Evolutionary conservation across 92 coral and sea anemone genomes (phyloP).

Genomic region (Palythoa caribaeorum): DNA sequence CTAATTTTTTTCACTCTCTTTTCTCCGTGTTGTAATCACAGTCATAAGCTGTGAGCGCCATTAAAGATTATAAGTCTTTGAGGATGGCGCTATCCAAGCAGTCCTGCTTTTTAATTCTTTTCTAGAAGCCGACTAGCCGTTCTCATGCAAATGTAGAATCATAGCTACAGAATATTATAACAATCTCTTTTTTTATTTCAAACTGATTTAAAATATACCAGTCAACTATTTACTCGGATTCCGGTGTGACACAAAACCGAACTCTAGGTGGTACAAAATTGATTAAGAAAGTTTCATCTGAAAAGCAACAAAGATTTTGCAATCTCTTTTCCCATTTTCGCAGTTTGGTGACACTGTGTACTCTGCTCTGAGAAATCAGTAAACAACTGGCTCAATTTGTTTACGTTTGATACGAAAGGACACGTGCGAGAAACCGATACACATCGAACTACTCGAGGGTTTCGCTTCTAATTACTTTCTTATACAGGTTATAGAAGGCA

Average conservation of each 20-base stretch:
- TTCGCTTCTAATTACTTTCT: constrained; percentile 29
- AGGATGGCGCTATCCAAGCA: neutral
- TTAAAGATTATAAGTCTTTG: constrained; percentile 33
- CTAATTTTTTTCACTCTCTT: constrained; percentile 37
- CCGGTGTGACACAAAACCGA: constrained; percentile 35
- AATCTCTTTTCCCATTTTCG: constrained; percentile 17
- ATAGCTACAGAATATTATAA: constrained; percentile 19
- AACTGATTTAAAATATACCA: constrained; percentile 32
- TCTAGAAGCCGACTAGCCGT: constrained; percentile 40
- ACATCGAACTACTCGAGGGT: constrained; percentile 21
- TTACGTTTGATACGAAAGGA: constrained; percentile 26
- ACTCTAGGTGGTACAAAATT: constrained; percentile 45
- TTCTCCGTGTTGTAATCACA: constrained; percentile 27
- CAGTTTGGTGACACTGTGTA: constrained; percentile 45
- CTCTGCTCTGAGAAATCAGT: constrained; percentile 18
- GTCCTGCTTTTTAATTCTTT: constrained; percentile 11
- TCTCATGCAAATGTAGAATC: constrained; percentile 31
- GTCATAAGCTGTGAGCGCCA: constrained; percentile 30
- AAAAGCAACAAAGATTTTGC: constrained; percentile 22
- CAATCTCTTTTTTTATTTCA: constrained; percentile 23
- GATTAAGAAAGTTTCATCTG: constrained; percentile 37
- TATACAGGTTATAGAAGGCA: constrained; percentile 37
- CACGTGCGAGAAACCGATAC: constrained; percentile 39
- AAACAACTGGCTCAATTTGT: constrained; percentile 31
- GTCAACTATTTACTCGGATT: constrained; percentile 40